Evolutionary conservation across 1,140 invertebrate genomes (phyloP), one percentile per base, ranked within the genome.

Genomic region (Lasaia peninsularis): DNA sequence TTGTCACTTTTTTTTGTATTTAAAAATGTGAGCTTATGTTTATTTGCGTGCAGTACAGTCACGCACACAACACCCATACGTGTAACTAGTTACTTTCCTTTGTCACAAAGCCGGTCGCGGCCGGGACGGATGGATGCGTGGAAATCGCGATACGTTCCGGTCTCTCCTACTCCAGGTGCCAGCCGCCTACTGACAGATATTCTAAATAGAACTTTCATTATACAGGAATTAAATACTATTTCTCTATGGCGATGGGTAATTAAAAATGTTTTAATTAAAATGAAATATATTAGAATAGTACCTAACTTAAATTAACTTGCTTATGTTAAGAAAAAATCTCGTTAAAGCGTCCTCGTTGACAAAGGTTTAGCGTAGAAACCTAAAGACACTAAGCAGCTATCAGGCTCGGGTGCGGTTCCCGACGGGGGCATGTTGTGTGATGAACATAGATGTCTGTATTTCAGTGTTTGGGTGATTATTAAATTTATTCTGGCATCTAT

Each of bases 41-140:
- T 60, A 56, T 73, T 21, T 79, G 68, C 58, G 11, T 8, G 62
- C 76, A 3, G 58, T 81, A 78, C 70, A 28, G 48, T 68, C 73
- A 57, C 74, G 75, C 71, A 78, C 71, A 67, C 73, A 5, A 16
- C 28, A 44, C 52, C 21, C 52, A 55, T 21, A 44, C 35, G 35
- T 58, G 68, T 62, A 49, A 84, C 83, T 88, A 86, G 86, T 88
- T 88, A 88, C 86, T 88, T 88, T 88, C 86, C 86, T 88, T 86
- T 88, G 81, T 86, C 80, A 88, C 86, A 88, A 82, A 86, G 78
- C 73, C 73, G 69, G 70, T 71, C 74, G 63, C 78, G 69, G 68
- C 71, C 66, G 77, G n/a, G n/a, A n/a, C n/a, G 76, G 83, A 86
- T 86, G 80, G 78, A 80, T 88, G 86, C 83, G 86, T 88, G 86